Conservation (phyloP, 1,140 invertebrate genomes). For the Oreohelix idahoensis region DNA sequence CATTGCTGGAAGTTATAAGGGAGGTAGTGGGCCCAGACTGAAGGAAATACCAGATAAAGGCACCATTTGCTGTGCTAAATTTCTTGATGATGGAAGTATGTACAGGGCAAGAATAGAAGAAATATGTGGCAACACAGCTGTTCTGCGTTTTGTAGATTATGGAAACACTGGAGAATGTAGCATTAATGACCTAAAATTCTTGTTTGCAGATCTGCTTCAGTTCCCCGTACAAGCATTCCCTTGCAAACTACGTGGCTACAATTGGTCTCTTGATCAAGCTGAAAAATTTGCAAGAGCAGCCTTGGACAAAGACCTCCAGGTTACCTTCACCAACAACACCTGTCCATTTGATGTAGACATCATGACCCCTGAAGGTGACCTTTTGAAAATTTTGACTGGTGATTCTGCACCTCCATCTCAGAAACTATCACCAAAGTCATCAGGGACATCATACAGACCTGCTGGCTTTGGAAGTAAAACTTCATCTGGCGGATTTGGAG, state of each 20-base stretch:
- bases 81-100: conserved; percentile 82
- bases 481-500: not conserved
- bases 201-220: conserved; percentile 39
- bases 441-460: not conserved
- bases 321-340: conserved; percentile 39
- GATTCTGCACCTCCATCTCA: not conserved
- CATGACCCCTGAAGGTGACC: conserved; percentile 23
- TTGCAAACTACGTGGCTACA: conserved; percentile 46
- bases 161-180: conserved; percentile 51
- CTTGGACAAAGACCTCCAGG: conserved; percentile 44
- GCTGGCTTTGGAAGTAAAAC: not conserved
- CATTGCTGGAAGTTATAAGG: conserved; percentile 34
- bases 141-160: conserved; percentile 78
- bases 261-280: conserved; percentile 26
- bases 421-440: not conserved
- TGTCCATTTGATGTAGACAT: conserved; percentile 46
- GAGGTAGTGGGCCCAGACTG: conserved; percentile 27
- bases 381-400: conserved; percentile 11
- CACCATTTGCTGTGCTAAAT: conserved; percentile 77
- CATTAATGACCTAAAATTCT: conserved; percentile 33
- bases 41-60: conserved; percentile 13
- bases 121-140: conserved; percentile 74
- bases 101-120: conserved; percentile 83
- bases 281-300: conserved; percentile 42
- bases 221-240: conserved; percentile 45